Conservation (phyloP, 2,113 vertebrate genomes). For the Alethe castanea region DNA sequence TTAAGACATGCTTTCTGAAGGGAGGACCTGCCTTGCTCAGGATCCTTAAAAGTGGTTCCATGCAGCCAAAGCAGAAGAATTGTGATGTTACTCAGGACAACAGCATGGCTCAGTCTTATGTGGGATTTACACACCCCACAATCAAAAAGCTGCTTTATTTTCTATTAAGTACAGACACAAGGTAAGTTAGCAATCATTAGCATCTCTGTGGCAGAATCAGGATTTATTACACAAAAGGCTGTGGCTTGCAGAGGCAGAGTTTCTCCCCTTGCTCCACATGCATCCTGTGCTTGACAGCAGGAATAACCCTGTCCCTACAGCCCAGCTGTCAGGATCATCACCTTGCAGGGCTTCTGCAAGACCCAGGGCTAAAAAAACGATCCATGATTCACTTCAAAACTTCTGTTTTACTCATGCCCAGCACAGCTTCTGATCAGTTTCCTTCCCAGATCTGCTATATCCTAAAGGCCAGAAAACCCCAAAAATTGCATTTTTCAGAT, state of each 20-base stretch:
- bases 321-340: background rate
- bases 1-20: background rate
- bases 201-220: background rate
- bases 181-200: background rate
- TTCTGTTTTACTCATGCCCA: background rate
- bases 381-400: background rate
- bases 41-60: background rate
- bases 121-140: background rate
- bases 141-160: background rate
- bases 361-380: background rate
- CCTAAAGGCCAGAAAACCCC: background rate
- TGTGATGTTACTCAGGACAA: background rate
- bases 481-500: background rate
- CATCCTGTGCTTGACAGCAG: background rate
- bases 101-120: background rate
- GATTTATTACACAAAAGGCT: background rate
- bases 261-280: background rate
- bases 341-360: background rate
- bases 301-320: background rate
- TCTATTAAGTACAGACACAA: background rate
- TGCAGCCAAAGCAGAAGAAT: background rate
- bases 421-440: accelerated
- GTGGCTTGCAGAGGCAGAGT: background rate
- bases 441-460: background rate
- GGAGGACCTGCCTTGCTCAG: background rate